phyloP scores from a whole-genome alignment of 2,888 invertebrate genomes.

The Merodon equestris region DNA sequence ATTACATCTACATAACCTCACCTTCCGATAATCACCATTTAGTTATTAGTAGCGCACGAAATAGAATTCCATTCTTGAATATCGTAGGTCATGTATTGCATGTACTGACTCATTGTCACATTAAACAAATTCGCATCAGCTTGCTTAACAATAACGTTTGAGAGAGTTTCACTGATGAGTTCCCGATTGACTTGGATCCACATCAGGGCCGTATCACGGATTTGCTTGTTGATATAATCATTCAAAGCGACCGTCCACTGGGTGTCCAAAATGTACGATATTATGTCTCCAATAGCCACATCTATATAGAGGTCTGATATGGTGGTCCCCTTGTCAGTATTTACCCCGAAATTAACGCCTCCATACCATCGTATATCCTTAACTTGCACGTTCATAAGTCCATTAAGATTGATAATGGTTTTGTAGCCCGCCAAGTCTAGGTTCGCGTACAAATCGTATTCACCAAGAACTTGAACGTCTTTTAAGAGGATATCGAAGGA shows the following conservation, averaged over 20 bases:
- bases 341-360: constrained; percentile 14
- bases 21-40: too few species aligned
- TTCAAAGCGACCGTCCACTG: constrained; percentile 70
- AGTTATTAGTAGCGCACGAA: background rate
- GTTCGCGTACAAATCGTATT: constrained; percentile 46
- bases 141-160: background rate
- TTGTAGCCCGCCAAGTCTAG: constrained; percentile 37
- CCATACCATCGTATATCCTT: constrained; percentile 13
- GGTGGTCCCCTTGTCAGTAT: constrained; percentile 60
- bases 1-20: too few species aligned
- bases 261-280: constrained; percentile 71
- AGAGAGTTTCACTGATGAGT: constrained; percentile 13
- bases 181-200: constrained; percentile 9
- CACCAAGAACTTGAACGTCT: constrained; percentile 69
- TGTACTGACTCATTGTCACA: constrained; percentile 9
- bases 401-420: constrained; percentile 20
- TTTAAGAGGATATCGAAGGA: constrained; percentile 70
- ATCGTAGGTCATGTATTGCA: background rate
- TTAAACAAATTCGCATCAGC: constrained; percentile 6
- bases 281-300: constrained; percentile 69
- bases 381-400: constrained; percentile 32
- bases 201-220: constrained; percentile 52
- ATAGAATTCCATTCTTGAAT: constrained; percentile 8
- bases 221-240: constrained; percentile 66
- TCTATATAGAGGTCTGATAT: constrained; percentile 69